Conservation (phyloP, 2,113 vertebrate genomes). For the Anhinga rufa region DNA sequence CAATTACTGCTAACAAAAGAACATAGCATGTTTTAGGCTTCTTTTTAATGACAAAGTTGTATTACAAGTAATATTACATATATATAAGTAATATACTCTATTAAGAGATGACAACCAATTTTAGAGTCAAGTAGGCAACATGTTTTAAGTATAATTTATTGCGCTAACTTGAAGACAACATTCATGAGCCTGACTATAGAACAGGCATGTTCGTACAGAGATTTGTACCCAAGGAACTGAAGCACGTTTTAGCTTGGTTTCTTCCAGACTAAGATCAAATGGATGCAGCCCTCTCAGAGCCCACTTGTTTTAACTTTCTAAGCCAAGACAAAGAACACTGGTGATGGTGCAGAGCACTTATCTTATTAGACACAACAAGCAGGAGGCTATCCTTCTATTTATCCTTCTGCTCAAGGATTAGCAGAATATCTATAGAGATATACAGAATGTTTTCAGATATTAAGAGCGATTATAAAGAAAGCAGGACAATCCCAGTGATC, state of each 20-base stretch:
- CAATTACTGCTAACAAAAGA: neutral
- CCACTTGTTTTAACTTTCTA: neutral
- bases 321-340: neutral
- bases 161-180: neutral
- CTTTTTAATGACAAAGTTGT: neutral
- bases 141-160: neutral
- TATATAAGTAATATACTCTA: neutral
- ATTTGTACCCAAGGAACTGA: neutral
- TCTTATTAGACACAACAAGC: neutral
- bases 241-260: neutral
- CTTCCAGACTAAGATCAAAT: neutral
- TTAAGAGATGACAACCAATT: neutral
- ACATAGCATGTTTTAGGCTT: neutral
- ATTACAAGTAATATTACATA: neutral
- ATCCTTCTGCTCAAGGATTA: neutral
- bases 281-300: neutral
- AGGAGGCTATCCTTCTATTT: neutral
- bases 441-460: neutral
- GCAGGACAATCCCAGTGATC: neutral
- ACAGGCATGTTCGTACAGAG: accelerated
- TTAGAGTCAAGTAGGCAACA: neutral
- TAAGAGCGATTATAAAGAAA: neutral
- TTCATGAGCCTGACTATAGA: neutral
- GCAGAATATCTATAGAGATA: neutral
- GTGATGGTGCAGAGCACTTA: neutral